These are phyloP conservation scores for Platyura marginata DNA, from an alignment of 1,140 invertebrate species.

Conservation along the genomic window DNA sequence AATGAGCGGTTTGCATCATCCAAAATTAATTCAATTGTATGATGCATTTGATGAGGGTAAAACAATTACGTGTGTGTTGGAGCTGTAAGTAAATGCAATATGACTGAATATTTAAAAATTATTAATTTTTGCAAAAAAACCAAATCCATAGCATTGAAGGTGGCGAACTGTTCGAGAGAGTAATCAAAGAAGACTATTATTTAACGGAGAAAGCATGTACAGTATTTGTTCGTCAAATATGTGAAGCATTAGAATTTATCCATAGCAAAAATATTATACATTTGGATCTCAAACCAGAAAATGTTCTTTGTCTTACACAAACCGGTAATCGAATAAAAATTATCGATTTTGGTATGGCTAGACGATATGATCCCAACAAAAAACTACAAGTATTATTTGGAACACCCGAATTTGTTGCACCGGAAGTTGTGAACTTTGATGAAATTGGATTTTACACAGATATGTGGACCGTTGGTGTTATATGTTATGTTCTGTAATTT, in stretches of 20 bases:
- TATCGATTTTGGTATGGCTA: constrained; percentile 88
- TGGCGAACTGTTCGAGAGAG: constrained; percentile 88
- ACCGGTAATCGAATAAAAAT: constrained; percentile 89
- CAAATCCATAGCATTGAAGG: constrained; percentile 56
- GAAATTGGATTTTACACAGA: constrained; percentile 79
- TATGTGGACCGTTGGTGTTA: constrained; percentile 92
- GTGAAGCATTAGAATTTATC: constrained; percentile 85
- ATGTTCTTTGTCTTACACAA: constrained; percentile 68
- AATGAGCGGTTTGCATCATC: constrained; percentile 77
- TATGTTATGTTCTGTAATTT: constrained; percentile 90
- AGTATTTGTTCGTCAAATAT: constrained; percentile 89
- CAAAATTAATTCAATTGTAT: constrained; percentile 77
- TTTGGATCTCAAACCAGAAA: constrained; percentile 66
- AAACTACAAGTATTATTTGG: constrained; percentile 79
- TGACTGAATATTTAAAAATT: not conserved
- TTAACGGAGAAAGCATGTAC: constrained; percentile 83
- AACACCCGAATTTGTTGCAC: constrained; percentile 85
- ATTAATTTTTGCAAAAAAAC: not conserved
- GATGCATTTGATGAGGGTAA: constrained; percentile 79
- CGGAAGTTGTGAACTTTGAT: constrained; percentile 93
- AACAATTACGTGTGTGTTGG: constrained; percentile 71
- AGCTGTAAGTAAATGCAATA: constrained; percentile 59
- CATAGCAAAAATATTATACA: constrained; percentile 81
- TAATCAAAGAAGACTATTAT: constrained; percentile 90
- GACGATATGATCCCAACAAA: constrained; percentile 72